These are phyloP conservation scores for Gambelia wislizenii DNA, from an alignment of 2,797 vertebrate genomes.

Conservation along the genomic window DNA sequence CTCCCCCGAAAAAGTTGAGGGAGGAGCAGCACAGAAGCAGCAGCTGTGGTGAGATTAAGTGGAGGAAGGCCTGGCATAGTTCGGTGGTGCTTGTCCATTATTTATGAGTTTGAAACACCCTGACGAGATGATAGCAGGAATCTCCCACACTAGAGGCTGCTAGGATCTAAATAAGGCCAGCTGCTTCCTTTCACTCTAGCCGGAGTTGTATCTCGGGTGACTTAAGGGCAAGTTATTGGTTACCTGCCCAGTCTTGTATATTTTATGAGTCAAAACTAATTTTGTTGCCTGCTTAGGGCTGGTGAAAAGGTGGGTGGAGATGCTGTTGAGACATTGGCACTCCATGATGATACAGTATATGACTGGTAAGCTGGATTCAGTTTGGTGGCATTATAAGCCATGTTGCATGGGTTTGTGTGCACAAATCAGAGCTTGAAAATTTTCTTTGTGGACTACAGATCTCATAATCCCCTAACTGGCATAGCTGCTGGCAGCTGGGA, in stretches of 20 bases:
- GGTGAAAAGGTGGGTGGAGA: background rate
- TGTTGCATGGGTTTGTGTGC: too few species aligned
- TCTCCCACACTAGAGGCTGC: background rate
- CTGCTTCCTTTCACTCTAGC: background rate
- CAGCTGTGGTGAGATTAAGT: background rate
- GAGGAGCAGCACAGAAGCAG: background rate
- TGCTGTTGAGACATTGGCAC: background rate
- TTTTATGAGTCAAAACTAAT: too few species aligned
- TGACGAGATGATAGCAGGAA: background rate
- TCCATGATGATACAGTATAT: background rate
- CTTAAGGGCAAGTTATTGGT: background rate
- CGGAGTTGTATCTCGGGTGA: background rate
- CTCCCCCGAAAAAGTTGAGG: background rate
- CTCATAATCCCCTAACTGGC: too few species aligned
- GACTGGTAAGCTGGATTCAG: background rate
- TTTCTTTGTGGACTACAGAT: too few species aligned
- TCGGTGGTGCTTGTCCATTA: background rate
- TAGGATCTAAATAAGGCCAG: background rate
- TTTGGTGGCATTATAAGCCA: too few species aligned
- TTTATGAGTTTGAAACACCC: slow-evolving; percentile 28
- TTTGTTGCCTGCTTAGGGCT: background rate
- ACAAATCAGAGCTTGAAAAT: too few species aligned
- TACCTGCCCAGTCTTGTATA: background rate
- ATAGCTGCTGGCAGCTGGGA: too few species aligned
- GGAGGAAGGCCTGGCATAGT: background rate